Conservation (phyloP, 2,797 vertebrate species). For the Botia almorhae region DNA sequence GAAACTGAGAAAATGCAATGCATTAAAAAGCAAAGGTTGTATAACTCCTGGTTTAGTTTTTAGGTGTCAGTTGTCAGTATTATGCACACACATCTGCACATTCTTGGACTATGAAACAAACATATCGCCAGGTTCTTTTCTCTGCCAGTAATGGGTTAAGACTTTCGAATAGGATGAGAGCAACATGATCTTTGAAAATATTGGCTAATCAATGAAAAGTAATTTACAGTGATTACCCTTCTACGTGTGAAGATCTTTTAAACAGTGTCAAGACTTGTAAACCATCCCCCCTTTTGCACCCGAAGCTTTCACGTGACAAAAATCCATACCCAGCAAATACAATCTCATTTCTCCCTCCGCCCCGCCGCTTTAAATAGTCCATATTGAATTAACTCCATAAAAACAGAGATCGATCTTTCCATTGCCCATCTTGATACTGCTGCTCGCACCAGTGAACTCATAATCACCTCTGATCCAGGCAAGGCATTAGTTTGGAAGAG, state of each 20-base stretch:
- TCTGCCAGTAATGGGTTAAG: slow-evolving; percentile 65
- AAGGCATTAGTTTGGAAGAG: slow-evolving; percentile 67
- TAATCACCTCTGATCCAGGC: slow-evolving; percentile 74
- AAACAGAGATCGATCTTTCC: slow-evolving; percentile 79
- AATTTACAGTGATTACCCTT: slow-evolving; percentile 75
- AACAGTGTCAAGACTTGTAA: slow-evolving; percentile 74
- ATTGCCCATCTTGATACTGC: slow-evolving; percentile 71
- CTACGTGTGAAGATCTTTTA: slow-evolving; percentile 69
- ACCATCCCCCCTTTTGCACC: slow-evolving; percentile 64
- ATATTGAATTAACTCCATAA: slow-evolving; percentile 81
- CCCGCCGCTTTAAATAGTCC: slow-evolving; percentile 79
- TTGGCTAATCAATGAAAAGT: slow-evolving; percentile 72
- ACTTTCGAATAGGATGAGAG: slow-evolving; percentile 72
- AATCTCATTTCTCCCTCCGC: slow-evolving; percentile 78
- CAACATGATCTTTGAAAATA: slow-evolving; percentile 75
- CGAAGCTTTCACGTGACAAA: slow-evolving; percentile 70
- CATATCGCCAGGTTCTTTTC: slow-evolving; percentile 22
- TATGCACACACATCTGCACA: not conserved
- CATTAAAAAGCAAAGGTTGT: not conserved
- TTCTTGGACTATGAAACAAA: not conserved
- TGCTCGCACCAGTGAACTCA: slow-evolving; percentile 69
- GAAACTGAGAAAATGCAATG: not conserved
- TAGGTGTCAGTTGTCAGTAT: not conserved
- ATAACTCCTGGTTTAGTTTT: no score
- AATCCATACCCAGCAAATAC: slow-evolving; percentile 79